Evolutionary conservation across 2,797 vertebrate species (phyloP).

Genomic region (Pipistrellus nathusii): DNA sequence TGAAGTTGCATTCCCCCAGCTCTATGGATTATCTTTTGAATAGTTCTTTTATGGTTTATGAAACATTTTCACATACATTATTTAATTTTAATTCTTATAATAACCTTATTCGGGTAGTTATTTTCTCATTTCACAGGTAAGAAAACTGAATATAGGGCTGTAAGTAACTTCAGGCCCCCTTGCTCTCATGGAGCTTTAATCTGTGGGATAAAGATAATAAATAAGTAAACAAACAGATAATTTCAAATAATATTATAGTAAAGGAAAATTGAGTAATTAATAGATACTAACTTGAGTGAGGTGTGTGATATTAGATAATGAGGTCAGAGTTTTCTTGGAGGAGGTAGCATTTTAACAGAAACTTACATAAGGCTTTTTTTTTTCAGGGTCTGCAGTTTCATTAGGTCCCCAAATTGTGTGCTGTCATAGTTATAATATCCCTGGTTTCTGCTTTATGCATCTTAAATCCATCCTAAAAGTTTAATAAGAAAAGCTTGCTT

Average conservation of each 20-base stretch:
- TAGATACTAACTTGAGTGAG: constrained; percentile 22
- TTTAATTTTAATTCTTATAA: constrained; percentile 47
- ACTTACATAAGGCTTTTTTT: neutral
- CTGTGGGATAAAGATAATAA: constrained; percentile 13
- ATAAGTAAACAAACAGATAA: neutral
- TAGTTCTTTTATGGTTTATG: constrained; percentile 60
- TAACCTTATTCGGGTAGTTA: constrained; percentile 39
- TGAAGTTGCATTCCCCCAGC: neutral
- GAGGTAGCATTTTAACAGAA: constrained; percentile 51
- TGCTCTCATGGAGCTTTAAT: neutral
- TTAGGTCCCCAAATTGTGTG: neutral
- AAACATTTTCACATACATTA: neutral
- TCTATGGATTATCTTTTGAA: constrained; percentile 47
- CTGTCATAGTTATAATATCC: neutral
- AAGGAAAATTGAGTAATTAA: constrained; percentile 46
- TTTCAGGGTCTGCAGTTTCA: neutral
- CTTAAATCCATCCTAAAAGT: constrained; percentile 57
- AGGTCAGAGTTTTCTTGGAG: constrained; percentile 11
- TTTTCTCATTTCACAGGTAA: constrained; percentile 33
- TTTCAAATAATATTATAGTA: constrained; percentile 23
- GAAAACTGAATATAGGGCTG: neutral
- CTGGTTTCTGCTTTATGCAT: constrained; percentile 53
- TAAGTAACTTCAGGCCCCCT: too few relatives aligned
- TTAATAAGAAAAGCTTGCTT: constrained; percentile 66
- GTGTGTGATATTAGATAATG: constrained; percentile 2